Evolutionary conservation across 2,113 vertebrate species (phyloP).

Genomic region (Nycticryphes semicollaris): DNA sequence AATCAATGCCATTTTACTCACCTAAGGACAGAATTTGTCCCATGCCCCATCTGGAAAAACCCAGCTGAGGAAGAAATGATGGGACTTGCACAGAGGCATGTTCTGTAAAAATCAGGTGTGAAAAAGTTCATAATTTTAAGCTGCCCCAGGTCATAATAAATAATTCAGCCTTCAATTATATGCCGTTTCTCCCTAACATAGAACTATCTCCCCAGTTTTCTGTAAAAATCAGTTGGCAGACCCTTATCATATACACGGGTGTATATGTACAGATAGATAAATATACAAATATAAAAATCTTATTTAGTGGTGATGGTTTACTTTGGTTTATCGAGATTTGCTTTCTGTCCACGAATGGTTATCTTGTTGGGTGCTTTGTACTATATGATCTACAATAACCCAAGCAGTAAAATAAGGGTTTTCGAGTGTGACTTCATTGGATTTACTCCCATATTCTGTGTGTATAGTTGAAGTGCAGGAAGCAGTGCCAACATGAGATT

Average conservation of each 20-base stretch:
- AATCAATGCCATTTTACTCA: neutral
- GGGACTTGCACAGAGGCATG: neutral
- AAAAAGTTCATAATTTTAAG: conserved; percentile 59
- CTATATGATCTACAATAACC: neutral
- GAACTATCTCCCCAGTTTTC: neutral
- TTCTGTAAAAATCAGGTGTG: neutral
- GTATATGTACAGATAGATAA: neutral
- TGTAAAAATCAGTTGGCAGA: neutral
- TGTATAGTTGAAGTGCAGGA: neutral
- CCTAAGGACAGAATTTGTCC: neutral
- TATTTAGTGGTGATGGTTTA: neutral
- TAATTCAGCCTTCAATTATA: conserved; percentile 15
- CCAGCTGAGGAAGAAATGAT: neutral
- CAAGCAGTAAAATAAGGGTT: neutral
- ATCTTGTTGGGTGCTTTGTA: neutral
- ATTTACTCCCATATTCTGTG: neutral
- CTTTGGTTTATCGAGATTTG: neutral
- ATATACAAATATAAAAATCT: neutral
- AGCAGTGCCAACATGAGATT: neutral
- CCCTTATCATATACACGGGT: neutral
- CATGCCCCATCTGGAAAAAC: accelerated
- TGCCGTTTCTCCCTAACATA: neutral
- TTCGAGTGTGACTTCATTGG: neutral
- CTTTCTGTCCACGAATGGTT: neutral
- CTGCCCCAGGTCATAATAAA: conserved; percentile 33